Conservation (phyloP, 2,113 vertebrate species). For the Scartelaos histophorus region DNA sequence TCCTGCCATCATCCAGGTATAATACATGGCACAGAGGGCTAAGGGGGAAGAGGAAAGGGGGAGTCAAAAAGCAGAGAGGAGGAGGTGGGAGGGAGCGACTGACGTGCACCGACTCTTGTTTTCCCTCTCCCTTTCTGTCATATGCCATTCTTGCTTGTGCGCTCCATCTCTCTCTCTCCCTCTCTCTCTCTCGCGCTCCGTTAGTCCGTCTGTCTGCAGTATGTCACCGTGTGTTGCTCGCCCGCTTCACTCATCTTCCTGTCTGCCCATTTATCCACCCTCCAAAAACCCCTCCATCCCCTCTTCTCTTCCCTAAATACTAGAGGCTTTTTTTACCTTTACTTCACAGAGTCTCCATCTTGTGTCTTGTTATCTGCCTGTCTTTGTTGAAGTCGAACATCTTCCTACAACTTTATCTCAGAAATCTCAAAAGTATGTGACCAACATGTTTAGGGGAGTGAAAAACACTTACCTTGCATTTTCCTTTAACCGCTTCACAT, state of each 20-base stretch:
- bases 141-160: conserved; percentile 48
- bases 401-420: background rate
- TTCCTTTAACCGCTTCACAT: background rate
- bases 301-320: conserved; percentile 41
- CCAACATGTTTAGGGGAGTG: background rate
- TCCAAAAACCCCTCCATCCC: conserved; percentile 2
- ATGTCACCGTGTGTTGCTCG: conserved; percentile 68
- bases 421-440: background rate
- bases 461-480: background rate
- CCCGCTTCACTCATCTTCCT: conserved; percentile 65
- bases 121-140: conserved; percentile 19
- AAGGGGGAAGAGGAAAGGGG: conserved; percentile 21
- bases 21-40: conserved; percentile 59
- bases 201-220: conserved; percentile 74
- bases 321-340: conserved; percentile 41
- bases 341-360: conserved; percentile 50
- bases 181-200: conserved; percentile 44
- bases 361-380: conserved; percentile 44
- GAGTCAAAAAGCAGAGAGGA: conserved; percentile 19
- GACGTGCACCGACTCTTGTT: conserved; percentile 53
- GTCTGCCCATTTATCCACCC: conserved; percentile 64
- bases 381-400: background rate
- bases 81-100: conserved; percentile 33
- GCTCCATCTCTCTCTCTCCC: conserved; percentile 40
- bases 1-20: conserved; percentile 73